Evolutionary conservation across 2,888 invertebrate species (phyloP).

Genomic region (Dicyrtomina minuta): DNA sequence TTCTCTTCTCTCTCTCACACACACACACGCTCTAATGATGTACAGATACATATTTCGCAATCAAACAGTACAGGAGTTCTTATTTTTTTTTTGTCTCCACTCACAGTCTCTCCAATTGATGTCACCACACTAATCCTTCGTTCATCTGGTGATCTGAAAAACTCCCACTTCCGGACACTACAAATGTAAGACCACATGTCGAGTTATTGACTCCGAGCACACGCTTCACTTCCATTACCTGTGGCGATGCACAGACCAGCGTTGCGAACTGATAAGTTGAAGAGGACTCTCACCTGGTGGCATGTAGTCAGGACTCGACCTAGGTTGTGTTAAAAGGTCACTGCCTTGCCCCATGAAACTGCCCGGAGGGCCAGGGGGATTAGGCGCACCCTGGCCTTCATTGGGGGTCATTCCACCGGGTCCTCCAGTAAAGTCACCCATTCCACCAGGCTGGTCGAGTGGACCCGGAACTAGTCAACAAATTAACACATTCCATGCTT

Average conservation of each 20-base stretch:
- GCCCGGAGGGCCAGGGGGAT: constrained; percentile 46
- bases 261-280: constrained; percentile 32
- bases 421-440: constrained; percentile 78
- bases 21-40: constrained; percentile 13
- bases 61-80: constrained; percentile 10
- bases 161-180: constrained; percentile 47
- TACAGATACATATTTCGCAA: background rate
- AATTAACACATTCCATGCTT: constrained; percentile 3
- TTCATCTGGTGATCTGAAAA: constrained; percentile 49
- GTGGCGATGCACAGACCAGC: constrained; percentile 30
- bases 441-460: constrained; percentile 57
- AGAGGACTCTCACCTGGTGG: constrained; percentile 55
- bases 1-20: constrained; percentile 23
- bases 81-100: constrained; percentile 17
- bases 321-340: constrained; percentile 58
- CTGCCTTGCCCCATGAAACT: constrained; percentile 52
- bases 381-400: constrained; percentile 53
- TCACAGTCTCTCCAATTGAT: constrained; percentile 31
- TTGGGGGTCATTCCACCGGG: constrained; percentile 57
- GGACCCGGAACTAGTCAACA: constrained; percentile 46
- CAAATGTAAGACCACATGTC: constrained; percentile 30
- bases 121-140: constrained; percentile 49
- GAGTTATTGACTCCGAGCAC: constrained; percentile 33
- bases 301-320: constrained; percentile 59
- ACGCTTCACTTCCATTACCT: constrained; percentile 26